Conservation (phyloP, 2,888 invertebrate genomes). For the Diplazon laetatorius region DNA sequence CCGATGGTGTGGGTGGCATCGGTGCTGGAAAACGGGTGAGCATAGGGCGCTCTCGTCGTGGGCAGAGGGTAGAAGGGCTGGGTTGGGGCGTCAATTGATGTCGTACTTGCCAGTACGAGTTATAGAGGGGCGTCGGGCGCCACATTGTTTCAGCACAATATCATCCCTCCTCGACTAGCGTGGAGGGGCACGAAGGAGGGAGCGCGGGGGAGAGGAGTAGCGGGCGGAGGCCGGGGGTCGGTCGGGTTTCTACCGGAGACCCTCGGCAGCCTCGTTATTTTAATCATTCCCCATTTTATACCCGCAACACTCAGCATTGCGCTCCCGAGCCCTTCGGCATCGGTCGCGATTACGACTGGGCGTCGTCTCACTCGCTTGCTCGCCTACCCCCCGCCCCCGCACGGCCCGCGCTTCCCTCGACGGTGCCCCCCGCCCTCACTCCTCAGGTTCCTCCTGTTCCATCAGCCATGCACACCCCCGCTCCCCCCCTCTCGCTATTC, state of each 20-base stretch:
- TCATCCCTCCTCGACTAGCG: constrained; percentile 67
- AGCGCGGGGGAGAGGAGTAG: constrained; percentile 45
- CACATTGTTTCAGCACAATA: constrained; percentile 80
- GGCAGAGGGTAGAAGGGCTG: constrained; percentile 47
- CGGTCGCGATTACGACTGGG: constrained; percentile 66
- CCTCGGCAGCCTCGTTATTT: constrained; percentile 79
- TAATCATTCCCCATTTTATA: constrained; percentile 80
- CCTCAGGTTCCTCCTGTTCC: constrained; percentile 32
- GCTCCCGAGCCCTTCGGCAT: constrained; percentile 67
- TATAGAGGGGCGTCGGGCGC: constrained; percentile 75
- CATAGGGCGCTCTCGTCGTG: constrained; percentile 58
- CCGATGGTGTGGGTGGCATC: constrained; percentile 38
- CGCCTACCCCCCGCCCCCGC: constrained; percentile 11
- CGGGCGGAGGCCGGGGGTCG: constrained; percentile 34
- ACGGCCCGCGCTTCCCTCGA: not conserved
- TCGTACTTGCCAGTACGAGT: constrained; percentile 73
- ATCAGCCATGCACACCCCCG: constrained; percentile 31
- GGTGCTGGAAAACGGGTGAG: constrained; percentile 34
- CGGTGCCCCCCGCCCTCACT: not conserved
- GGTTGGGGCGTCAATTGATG: constrained; percentile 77
- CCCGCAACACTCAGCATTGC: constrained; percentile 73
- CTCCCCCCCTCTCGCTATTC: constrained; percentile 40
- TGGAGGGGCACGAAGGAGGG: constrained; percentile 27
- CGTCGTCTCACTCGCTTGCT: constrained; percentile 49
- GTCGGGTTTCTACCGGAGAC: constrained; percentile 69